Percentiles rank a stretch among this genome's conserved stretches.
These are phyloP conservation scores for Agrotis ipsilon DNA, from an alignment of 2,888 invertebrate genomes.

Conservation along the genomic window DNA sequence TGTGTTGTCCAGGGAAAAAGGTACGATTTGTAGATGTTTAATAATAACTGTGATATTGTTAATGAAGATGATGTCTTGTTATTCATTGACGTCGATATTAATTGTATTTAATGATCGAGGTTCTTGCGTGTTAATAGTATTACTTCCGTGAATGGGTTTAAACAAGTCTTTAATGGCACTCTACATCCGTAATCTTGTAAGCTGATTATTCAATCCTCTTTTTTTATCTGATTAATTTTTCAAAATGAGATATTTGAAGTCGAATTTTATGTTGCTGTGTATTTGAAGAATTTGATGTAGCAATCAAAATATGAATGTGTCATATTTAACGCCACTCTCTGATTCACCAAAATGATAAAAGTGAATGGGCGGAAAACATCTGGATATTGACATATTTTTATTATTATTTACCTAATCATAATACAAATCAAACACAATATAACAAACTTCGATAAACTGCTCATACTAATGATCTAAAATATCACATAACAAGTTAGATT, in stretches of 20 bases:
- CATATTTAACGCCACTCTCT: too few relatives aligned
- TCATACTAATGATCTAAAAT: conserved; percentile 14
- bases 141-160: not conserved
- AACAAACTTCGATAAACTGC: conserved; percentile 7
- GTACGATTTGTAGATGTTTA: conserved; percentile 22
- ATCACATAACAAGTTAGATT: conserved; percentile 13
- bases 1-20: conserved; percentile 7
- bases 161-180: not conserved
- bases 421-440: conserved; percentile 5
- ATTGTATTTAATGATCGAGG: conserved; percentile 1
- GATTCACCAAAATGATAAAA: not conserved
- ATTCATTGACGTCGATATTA: conserved; percentile 20
- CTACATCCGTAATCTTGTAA: not conserved
- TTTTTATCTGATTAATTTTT: not conserved
- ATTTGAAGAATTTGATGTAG: not conserved
- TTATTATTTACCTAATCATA: conserved; percentile 3
- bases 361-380: not conserved
- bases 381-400: not conserved
- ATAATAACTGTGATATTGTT: conserved; percentile 5
- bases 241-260: too few relatives aligned
- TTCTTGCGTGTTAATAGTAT: conserved; percentile 14
- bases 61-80: not conserved
- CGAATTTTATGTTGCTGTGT: too few relatives aligned
- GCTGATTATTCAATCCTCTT: not conserved
- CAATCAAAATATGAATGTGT: not conserved